Conservation (phyloP, 2,113 vertebrate genomes). For the Gavialis gangeticus region DNA sequence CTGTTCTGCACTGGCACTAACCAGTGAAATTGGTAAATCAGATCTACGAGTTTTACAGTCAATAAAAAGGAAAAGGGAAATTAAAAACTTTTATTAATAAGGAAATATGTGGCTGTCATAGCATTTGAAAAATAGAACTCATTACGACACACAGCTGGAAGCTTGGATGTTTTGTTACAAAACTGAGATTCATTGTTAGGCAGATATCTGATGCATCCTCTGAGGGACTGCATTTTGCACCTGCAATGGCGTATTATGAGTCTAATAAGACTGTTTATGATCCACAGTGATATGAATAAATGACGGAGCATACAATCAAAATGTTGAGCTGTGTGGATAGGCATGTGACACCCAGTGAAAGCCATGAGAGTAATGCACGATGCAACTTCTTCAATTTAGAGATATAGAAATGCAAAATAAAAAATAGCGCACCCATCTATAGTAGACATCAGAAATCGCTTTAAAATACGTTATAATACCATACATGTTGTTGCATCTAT, state of each 20-base stretch:
- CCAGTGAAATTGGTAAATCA: neutral
- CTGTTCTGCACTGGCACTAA: neutral
- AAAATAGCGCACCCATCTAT: neutral
- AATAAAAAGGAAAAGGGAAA: too few species aligned
- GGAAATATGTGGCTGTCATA: neutral
- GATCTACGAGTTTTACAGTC: too few species aligned
- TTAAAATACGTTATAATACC: neutral
- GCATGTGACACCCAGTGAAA: neutral
- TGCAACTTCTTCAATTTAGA: neutral
- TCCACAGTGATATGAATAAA: neutral
- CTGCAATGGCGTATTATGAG: neutral
- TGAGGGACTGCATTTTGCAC: neutral
- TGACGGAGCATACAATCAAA: neutral
- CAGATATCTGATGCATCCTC: neutral
- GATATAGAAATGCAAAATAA: neutral
- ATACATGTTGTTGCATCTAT: neutral
- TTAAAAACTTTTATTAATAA: too few species aligned
- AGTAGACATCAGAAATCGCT: neutral
- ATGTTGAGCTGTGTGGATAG: neutral
- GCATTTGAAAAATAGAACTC: neutral
- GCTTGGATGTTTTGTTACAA: neutral
- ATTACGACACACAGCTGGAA: neutral
- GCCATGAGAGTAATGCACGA: neutral
- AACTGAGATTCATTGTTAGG: neutral
- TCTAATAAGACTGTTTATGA: neutral